These are phyloP conservation scores for Pseudeuparius sepicola DNA, from an alignment of 2,888 invertebrate genomes.

Conservation along the genomic window DNA sequence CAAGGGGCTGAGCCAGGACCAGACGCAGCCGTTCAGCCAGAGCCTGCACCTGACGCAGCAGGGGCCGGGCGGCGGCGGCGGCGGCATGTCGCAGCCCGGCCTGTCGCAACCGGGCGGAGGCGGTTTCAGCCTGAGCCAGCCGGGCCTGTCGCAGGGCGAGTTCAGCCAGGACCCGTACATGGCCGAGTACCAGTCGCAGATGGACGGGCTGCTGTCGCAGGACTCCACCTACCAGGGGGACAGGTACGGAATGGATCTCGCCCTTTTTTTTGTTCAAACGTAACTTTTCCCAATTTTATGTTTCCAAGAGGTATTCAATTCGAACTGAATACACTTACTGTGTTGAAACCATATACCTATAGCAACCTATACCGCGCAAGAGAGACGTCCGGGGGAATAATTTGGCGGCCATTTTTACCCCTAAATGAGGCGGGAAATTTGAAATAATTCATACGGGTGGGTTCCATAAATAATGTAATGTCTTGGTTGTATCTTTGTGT, in stretches of 20 bases:
- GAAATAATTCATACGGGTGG: too few species aligned
- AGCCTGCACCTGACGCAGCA: constrained; percentile 61
- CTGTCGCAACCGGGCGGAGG: constrained; percentile 57
- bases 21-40: constrained; percentile 48
- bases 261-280: too few species aligned
- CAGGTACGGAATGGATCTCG: too few species aligned
- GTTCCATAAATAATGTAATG: too few species aligned
- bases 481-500: too few species aligned
- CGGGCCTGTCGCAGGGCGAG: constrained; percentile 62
- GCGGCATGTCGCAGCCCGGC: constrained; percentile 62
- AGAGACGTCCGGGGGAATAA: too few species aligned
- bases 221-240: constrained; percentile 47
- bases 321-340: constrained; percentile 2
- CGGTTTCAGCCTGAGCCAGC: constrained; percentile 56
- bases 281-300: not conserved
- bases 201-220: constrained; percentile 90
- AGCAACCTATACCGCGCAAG: too few species aligned
- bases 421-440: too few species aligned
- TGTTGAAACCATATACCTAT: too few species aligned
- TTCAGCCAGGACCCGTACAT: constrained; percentile 74
- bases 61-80: constrained; percentile 4
- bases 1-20: constrained; percentile 34
- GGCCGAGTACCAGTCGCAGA: constrained; percentile 84
- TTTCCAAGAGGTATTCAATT: too few species aligned
- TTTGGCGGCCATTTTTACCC: too few species aligned